Base-by-base conservation (phyloP, 2,113 vertebrate species). In the Microcebus ravelobensis region DNA sequence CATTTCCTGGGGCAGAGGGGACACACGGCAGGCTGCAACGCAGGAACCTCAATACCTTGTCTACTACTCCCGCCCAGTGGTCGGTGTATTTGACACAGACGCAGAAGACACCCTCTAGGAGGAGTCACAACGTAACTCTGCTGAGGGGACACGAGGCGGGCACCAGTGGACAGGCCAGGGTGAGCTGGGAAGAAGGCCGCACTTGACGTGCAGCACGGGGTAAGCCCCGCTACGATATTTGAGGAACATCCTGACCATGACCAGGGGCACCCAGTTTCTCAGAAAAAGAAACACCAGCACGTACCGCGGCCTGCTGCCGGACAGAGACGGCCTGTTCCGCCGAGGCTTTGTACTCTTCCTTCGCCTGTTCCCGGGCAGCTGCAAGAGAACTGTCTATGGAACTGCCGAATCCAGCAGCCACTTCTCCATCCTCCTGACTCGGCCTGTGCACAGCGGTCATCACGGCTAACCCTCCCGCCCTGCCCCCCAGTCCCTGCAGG, bases 261-360 rank as follows among this genome's bases (percentile, higher is more conserved):
- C 48, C 55, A 57, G 23, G 67, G 21, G 15, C 5, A 4, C 5
- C 20, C 18, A 11, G 15, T 29, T 36, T 87, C 45, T 79, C 9
- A 36, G 29, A 48, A 57, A 17, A n/a, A 50, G 61, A 55, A 87
- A 71, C 0, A 70, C 39, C 13, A 18, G 73, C 55, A 99, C 99
- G 86, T 98, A 99, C 99, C 39, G 95, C 93, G 6, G 99, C 99
- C 97, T 99, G 99, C 97, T 99, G 98, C 29, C 99, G 99, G 85
- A 99, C 98, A 0, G 99, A 99, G 36, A 98, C 31, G 1, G 99
- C 93, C 0, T 98, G 98, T 61, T 99, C 96, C 0, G 98, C 97
- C 15, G 98, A 82, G 20, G 98, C 98, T 92, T 98, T 96, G 73
- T 98, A 98, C 57, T 97, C 97, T 91, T 98, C 97, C 89, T 99